Conservation (phyloP, 2,797 vertebrate genomes). For the Notolabrus celidotus region DNA sequence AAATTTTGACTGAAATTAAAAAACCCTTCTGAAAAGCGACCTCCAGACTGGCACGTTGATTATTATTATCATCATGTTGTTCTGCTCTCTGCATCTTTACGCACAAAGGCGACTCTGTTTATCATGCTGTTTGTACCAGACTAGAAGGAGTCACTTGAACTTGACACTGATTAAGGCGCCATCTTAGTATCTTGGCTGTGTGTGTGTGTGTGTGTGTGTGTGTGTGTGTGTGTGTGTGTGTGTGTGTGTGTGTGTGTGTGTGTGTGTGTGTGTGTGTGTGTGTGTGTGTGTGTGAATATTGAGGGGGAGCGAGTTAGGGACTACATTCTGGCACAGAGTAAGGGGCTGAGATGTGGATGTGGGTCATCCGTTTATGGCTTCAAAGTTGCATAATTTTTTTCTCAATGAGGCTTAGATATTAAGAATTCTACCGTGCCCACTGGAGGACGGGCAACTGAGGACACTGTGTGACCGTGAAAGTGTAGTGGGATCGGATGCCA, state of each 20-base stretch:
- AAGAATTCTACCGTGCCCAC: slow-evolving; percentile 33
- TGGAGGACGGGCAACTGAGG: slow-evolving; percentile 69
- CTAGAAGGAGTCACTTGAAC: slow-evolving; percentile 83
- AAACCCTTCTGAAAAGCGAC: slow-evolving; percentile 79
- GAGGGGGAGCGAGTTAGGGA: slow-evolving; percentile 42
- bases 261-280: slow-evolving; percentile 18
- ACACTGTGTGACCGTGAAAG: slow-evolving; percentile 74
- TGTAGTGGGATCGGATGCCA: slow-evolving; percentile 57
- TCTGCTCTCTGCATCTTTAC: slow-evolving; percentile 42
- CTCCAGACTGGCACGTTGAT: slow-evolving; percentile 74
- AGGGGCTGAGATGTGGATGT: slow-evolving; percentile 6
- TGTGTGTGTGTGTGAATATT: slow-evolving; percentile 35
- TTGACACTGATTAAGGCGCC: slow-evolving; percentile 86
- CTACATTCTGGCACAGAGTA: slow-evolving; percentile 34
- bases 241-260: slow-evolving; percentile 17
- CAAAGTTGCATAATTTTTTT: slow-evolving; percentile 15
- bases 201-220: slow-evolving; percentile 31
- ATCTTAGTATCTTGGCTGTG: slow-evolving; percentile 79
- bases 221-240: slow-evolving; percentile 20
- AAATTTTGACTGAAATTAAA: slow-evolving; percentile 89
- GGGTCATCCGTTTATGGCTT: slow-evolving; percentile 19
- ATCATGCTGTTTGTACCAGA: slow-evolving; percentile 62
- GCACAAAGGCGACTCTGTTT: slow-evolving; percentile 46
- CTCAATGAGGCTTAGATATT: slow-evolving; percentile 21
- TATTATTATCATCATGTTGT: slow-evolving; percentile 65